Evolutionary conservation across 2,797 vertebrate species (phyloP).

Genomic region (Gobio occitaniae): DNA sequence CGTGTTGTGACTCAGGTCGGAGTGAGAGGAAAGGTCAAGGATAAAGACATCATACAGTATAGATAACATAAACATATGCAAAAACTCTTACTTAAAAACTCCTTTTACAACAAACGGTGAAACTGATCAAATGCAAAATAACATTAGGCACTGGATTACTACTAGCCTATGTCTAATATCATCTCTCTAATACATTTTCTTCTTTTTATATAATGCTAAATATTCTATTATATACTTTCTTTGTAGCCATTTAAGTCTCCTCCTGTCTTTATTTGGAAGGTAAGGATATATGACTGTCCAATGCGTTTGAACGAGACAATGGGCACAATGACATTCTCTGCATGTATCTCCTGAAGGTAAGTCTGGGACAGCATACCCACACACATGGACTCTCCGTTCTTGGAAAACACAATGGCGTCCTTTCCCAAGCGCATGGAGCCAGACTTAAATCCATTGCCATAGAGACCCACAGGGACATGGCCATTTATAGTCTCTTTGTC

Average conservation of each 20-base stretch:
- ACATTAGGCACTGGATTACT: not conserved
- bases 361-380: constrained; percentile 94
- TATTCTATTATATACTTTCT: not conserved
- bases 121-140: not conserved
- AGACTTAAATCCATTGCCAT: constrained; percentile 97
- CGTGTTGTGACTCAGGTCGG: constrained; percentile 68
- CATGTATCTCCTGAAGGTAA: constrained; percentile 82
- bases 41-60: constrained; percentile 20
- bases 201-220: not conserved
- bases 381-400: constrained; percentile 79
- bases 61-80: not conserved
- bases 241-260: not conserved
- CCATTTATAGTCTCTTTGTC: constrained; percentile 86
- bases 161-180: not conserved
- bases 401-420: constrained; percentile 93
- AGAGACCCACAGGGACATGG: constrained; percentile 87
- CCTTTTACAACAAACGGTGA: not conserved
- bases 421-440: constrained; percentile 95
- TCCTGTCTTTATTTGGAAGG: not conserved
- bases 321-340: constrained; percentile 88
- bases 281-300: constrained; percentile 85
- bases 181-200: not conserved
- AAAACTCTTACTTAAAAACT: not conserved
- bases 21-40: constrained; percentile 71
- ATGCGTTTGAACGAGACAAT: constrained; percentile 81